Conservation (phyloP, 2,797 vertebrate species). For the Pangasius macronema region DNA sequence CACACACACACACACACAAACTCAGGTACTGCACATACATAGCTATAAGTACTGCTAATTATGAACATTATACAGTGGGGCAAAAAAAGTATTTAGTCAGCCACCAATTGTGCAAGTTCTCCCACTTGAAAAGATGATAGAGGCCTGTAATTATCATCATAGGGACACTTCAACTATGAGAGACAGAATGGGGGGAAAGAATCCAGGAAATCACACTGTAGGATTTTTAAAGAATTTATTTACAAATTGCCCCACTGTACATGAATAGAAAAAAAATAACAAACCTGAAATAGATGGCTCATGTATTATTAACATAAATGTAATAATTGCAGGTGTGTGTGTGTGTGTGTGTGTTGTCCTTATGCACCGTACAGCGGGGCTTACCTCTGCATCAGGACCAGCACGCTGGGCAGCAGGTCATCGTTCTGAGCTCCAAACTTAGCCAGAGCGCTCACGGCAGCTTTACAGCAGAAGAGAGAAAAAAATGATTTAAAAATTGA, state of each 20-base stretch:
- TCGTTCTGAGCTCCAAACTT: constrained; percentile 99
- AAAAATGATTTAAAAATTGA: not conserved
- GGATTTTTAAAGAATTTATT: too few species aligned
- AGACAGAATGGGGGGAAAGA: too few species aligned
- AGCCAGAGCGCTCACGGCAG: constrained; percentile 93
- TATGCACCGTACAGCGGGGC: not conserved
- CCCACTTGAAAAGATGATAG: too few species aligned
- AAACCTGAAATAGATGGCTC: not conserved
- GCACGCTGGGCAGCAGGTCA: constrained; percentile 90
- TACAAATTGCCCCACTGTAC: too few species aligned
- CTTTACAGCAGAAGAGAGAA: constrained; percentile 64
- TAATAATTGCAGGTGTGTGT: not conserved
- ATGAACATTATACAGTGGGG: not conserved
- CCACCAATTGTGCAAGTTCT: too few species aligned
- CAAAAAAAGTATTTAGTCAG: too few species aligned
- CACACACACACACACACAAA: not conserved
- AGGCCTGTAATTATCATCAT: too few species aligned
- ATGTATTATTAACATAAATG: not conserved
- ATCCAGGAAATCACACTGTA: too few species aligned
- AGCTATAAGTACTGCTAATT: not conserved
- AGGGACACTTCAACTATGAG: too few species aligned
- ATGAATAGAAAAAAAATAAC: not conserved
- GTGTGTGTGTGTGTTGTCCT: not conserved
- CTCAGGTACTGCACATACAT: not conserved
- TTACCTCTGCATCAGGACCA: constrained; percentile 95